Base-by-base conservation (phyloP, 1,140 invertebrate genomes). In the Drosophila ambigua region DNA sequence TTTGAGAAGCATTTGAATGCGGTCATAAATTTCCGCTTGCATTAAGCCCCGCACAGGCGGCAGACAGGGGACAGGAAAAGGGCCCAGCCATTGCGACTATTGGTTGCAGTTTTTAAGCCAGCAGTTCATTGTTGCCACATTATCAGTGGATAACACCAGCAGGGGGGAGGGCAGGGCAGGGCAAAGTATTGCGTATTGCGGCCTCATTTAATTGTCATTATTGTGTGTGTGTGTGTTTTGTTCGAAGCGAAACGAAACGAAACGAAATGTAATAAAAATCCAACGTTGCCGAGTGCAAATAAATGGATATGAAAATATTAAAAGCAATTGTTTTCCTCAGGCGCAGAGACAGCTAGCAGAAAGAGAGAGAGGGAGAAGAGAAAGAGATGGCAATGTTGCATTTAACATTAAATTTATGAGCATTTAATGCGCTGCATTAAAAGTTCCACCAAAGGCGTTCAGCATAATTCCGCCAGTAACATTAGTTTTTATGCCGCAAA, bases 271-370 rank as follows among this genome's bases (percentile, higher is more conserved):
- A 81, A 81, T 81, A 81, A 81, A 79, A 79, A 60, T 53, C 63
- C 60, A 43, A 15, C 54, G 64, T 63, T 43, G 71, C 52, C 62
- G 62, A 79, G 77, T 79, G 77, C 72, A 81, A 77, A 81, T 81
- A 81, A 81, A 81, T 81, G 78, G 71, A 78, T 78, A 79, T 79
- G 72, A 79, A 79, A 75, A 79, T 72, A 79, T 79, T 79, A 79
- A 79, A 75, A 58, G 60, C 71, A 74, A 75, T 75, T 79, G 77
- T 79, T 65, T 60, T 55, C 2, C 35, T 39, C 35, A 13, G 35
- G 9, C 35, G 20, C 2, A 13, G 11, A 39, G 35, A 13, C 35
- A 39, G 35, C 35, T 39, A 49, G 35, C n/a, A 39, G 16, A 49
- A 50, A 51, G 53, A 48, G 11, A 23, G 13, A 28, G 49, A 6